Percentiles rank a stretch among this genome's conserved stretches.
phyloP scores from a whole-genome alignment of 2,113 vertebrate genomes.

The Elephas maximus region DNA sequence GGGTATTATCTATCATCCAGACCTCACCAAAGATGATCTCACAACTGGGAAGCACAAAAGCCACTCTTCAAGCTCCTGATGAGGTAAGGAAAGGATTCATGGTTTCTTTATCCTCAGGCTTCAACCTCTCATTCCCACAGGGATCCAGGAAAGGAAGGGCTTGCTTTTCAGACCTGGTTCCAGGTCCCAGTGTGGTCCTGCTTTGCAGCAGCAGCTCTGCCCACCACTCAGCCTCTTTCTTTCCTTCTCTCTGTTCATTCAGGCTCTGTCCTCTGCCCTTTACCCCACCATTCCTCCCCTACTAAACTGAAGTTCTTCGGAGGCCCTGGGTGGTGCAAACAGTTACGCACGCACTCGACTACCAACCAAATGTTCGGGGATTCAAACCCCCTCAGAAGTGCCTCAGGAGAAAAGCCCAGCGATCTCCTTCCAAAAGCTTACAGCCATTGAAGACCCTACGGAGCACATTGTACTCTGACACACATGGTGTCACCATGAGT shows the following conservation, averaged over 20 bases:
- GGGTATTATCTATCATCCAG: not conserved
- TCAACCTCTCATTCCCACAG: not conserved
- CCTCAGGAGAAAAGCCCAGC: not conserved
- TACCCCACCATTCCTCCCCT: not conserved
- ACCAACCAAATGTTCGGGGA: not conserved
- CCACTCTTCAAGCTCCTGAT: not conserved
- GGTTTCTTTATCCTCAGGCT: not conserved
- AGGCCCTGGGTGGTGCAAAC: not conserved
- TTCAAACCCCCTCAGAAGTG: not conserved
- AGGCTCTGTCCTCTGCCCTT: not conserved
- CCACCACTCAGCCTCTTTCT: not conserved
- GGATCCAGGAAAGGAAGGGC: not conserved
- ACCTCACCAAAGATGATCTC: not conserved
- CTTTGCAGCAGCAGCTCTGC: not conserved
- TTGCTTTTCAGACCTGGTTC: not conserved
- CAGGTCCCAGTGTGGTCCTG: not conserved
- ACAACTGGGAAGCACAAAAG: not conserved
- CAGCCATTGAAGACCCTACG: not conserved
- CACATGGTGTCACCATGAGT: not conserved
- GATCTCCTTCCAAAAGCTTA: not conserved
- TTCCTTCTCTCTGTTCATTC: not conserved
- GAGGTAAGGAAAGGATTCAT: not conserved
- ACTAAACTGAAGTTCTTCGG: not conserved
- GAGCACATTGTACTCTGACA: not conserved
- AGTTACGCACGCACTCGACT: not conserved